Evolutionary conservation across 2,888 invertebrate genomes (phyloP).

Genomic region (Nudaria mundana): DNA sequence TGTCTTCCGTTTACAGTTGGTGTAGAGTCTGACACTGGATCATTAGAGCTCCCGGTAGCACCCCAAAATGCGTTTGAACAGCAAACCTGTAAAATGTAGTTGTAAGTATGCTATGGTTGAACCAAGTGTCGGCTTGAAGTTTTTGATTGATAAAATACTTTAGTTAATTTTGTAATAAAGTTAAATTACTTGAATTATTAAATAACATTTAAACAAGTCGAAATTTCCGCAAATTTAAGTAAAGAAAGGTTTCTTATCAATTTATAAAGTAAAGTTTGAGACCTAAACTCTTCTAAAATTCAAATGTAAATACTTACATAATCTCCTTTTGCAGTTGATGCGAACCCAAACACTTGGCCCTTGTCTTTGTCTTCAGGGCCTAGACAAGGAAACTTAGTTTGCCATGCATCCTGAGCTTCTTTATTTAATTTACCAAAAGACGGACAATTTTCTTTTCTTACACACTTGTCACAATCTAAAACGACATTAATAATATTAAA

Average conservation of each 20-base stretch:
- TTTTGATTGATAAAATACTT: no score
- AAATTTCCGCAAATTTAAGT: no score
- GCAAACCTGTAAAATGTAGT: constrained; percentile 51
- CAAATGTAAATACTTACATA: constrained; percentile 40
- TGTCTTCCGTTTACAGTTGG: constrained; percentile 6
- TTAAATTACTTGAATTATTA: no score
- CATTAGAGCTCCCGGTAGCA: background rate
- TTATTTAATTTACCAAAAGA: constrained; percentile 40
- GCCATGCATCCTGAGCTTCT: constrained; percentile 50
- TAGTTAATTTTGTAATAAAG: no score
- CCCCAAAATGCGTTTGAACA: constrained; percentile 34
- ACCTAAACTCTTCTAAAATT: no score
- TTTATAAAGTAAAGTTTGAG: no score
- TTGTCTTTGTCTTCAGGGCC: constrained; percentile 19
- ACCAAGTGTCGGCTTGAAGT: no score
- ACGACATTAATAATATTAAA: constrained; percentile 2
- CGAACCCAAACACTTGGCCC: constrained; percentile 35
- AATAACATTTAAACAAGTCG: background rate
- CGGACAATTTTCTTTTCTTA: constrained; percentile 44
- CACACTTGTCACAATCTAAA: constrained; percentile 57
- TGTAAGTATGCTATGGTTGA: background rate
- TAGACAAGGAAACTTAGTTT: constrained; percentile 42
- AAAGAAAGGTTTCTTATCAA: no score
- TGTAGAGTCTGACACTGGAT: background rate
- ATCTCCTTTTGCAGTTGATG: constrained; percentile 43